Evolutionary conservation across 2,113 vertebrate genomes (phyloP).

Genomic region (Halichoerus grypus): DNA sequence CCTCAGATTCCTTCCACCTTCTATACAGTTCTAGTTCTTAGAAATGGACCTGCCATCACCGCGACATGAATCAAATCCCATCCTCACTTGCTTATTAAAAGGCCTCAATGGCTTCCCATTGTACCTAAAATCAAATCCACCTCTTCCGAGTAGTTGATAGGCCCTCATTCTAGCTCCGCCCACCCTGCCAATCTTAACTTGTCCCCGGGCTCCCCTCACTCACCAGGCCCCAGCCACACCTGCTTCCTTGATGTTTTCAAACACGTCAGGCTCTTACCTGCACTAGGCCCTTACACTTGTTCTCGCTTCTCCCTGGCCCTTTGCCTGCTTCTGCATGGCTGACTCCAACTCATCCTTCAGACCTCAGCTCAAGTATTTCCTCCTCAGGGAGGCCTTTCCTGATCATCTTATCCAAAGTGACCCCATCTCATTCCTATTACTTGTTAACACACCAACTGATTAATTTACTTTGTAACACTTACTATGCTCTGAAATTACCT

Average conservation of each 20-base stretch:
- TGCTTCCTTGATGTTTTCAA: not conserved
- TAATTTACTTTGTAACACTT: not conserved
- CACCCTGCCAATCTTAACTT: not conserved
- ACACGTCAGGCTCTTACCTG: not conserved
- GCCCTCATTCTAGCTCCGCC: not conserved
- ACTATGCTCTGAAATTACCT: not conserved
- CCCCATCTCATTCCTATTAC: not conserved
- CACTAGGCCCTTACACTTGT: not conserved
- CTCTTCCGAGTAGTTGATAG: not conserved
- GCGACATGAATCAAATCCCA: not conserved
- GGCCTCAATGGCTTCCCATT: not conserved
- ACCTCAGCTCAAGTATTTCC: not conserved
- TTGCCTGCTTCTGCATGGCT: not conserved
- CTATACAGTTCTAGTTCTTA: not conserved
- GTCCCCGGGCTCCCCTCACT: not conserved
- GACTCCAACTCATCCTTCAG: not conserved
- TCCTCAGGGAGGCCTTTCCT: constrained; percentile 22
- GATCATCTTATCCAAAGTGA: not conserved
- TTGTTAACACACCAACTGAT: not conserved
- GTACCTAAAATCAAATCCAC: not conserved
- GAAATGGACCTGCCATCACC: not conserved
- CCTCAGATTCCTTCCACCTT: not conserved
- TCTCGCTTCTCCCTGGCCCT: not conserved
- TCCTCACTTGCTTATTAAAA: not conserved
- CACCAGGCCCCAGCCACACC: not conserved